Evolutionary conservation across 2,888 invertebrate genomes (phyloP), one percentile per base, ranked within the genome.

Genomic region (Dicyrtomina minuta): DNA sequence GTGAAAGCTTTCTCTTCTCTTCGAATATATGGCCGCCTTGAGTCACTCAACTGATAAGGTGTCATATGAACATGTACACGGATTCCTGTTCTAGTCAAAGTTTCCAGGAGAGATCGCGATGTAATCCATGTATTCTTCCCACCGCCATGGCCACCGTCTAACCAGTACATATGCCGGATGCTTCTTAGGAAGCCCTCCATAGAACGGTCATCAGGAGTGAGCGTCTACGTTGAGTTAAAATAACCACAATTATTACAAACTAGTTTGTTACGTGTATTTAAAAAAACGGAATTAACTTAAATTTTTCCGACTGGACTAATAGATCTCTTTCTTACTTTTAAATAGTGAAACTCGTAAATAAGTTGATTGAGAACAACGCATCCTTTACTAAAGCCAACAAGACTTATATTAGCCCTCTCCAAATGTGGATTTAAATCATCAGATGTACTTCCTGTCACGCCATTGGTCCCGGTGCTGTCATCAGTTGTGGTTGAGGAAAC

Each of bases 321-420:
- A n/a, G n/a, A n/a, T n/a, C n/a, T n/a, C n/a, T n/a, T n/a, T 58
- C 39, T 71, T 67, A 77, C 77, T 75, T 88, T 87, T 65, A 89
- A 84, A 82, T 89, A 88, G 81, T 90, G 88, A 82, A 93, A 88
- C 84, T 94, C 94, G 81, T 91, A 89, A 64, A 94, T 85, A 76
- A 94, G 85, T 85, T 96, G 94, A 85, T 95, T 96, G 79, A 95
- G 86, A 71, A 94, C 94, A 70, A 93, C 91, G 82, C 93, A 93
- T 70, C 95, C 95, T 85, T 96, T 95, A 83, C 94, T 94, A 83
- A 95, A 95, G 1, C 92, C 95, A 71, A 93, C 86, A 75, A 93
- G 81, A 56, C 86, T 85, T 71, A 90, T 82, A 73, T 84, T 83
- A 4, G 85, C 83, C 80, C 86, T 85, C 79, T 88, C 87, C 79